phyloP scores from a whole-genome alignment of 2,888 invertebrate species.

The Drosophila prostipennis region DNA sequence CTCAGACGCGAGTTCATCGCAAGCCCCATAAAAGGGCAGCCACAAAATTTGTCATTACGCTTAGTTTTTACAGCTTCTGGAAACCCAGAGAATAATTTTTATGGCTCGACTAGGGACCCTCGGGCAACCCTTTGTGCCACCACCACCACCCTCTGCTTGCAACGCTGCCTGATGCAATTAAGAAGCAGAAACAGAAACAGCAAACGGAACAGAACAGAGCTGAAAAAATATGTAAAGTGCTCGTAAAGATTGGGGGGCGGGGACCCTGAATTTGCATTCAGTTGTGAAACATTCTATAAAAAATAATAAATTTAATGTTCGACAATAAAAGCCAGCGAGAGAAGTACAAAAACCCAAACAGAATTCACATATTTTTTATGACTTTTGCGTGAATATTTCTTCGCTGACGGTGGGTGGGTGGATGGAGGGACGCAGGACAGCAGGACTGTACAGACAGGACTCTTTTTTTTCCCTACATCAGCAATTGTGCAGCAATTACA shows the following conservation, averaged over 20 bases:
- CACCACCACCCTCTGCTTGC: conserved; percentile 3
- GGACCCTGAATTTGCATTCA: conserved; percentile 70
- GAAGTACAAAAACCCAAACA: conserved; percentile 28
- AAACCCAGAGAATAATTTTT: conserved; percentile 51
- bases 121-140: conserved; percentile 17
- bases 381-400: conserved; percentile 65
- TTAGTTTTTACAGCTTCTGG: conserved; percentile 65
- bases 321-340: conserved; percentile 71
- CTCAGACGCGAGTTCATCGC: conserved; percentile 40
- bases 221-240: conserved; percentile 47
- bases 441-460: conserved; percentile 29
- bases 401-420: not conserved
- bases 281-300: conserved; percentile 79
- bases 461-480: conserved; percentile 31
- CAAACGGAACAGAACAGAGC: conserved; percentile 15
- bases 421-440: not conserved
- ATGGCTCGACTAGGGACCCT: conserved; percentile 49
- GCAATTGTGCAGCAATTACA: conserved; percentile 74
- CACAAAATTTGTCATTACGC: conserved; percentile 64
- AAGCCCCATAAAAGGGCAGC: conserved; percentile 46
- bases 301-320: conserved; percentile 79
- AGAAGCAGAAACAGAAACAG: conserved; percentile 29
- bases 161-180: conserved; percentile 60
- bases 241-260: conserved; percentile 27
- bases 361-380: conserved; percentile 73